Conservation (phyloP, 2,888 invertebrate species). For the Nephrotoma appendiculata region DNA sequence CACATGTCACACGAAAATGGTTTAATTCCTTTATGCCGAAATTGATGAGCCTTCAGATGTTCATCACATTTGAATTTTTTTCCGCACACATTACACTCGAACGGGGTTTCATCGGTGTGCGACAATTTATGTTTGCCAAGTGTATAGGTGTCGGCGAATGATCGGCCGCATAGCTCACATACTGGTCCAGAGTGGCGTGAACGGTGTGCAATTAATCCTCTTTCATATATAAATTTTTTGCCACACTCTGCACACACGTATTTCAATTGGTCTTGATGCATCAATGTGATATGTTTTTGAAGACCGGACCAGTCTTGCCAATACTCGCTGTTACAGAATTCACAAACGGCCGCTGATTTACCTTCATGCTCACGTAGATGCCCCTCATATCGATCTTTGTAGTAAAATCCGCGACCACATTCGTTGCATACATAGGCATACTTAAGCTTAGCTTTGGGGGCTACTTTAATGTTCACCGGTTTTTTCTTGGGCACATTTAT, state of each 20-base stretch:
- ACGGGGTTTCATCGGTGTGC: background rate
- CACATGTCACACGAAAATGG: background rate
- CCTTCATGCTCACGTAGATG: conserved; percentile 3
- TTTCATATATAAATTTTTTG: background rate
- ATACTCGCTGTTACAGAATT: background rate
- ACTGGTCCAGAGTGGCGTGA: background rate
- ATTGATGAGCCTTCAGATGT: background rate
- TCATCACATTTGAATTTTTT: conserved; percentile 1
- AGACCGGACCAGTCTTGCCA: background rate
- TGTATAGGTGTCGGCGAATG: background rate
- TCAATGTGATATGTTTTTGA: background rate
- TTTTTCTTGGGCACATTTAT: background rate
- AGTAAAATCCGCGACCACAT: background rate
- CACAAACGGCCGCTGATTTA: conserved; percentile 1
- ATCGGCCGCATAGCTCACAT: background rate
- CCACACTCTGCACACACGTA: background rate
- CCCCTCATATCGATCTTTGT: background rate
- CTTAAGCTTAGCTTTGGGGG: background rate
- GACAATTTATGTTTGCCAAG: background rate
- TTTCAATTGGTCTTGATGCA: background rate
- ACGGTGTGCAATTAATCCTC: background rate
- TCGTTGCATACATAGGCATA: background rate
- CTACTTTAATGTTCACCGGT: background rate
- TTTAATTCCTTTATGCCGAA: background rate
- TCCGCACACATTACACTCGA: background rate